Evolutionary conservation across 2,797 vertebrate genomes (phyloP).

Genomic region (Limosa lapponica): DNA sequence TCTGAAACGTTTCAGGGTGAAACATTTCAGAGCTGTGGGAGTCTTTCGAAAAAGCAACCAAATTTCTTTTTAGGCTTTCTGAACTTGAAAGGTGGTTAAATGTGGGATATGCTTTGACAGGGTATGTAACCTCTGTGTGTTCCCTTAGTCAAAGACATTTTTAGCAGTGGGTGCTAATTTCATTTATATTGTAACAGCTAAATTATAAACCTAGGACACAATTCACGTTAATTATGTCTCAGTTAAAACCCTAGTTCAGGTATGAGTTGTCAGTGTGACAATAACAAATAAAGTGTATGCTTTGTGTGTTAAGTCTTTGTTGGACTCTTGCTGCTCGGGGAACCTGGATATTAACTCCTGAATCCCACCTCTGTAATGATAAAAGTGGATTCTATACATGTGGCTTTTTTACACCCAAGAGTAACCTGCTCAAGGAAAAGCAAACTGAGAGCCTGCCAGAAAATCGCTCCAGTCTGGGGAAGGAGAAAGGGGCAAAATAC

Average conservation of each 20-base stretch:
- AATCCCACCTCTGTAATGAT: not conserved
- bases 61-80: not conserved
- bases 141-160: not conserved
- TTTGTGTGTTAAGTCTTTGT: not conserved
- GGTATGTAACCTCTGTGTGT: accelerated
- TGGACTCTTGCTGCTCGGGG: not conserved
- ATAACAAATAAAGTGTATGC: not conserved
- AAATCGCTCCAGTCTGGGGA: not conserved
- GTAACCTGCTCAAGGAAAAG: not conserved
- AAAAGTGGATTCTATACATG: not conserved
- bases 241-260: not conserved
- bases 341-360: not conserved
- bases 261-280: not conserved
- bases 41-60: not conserved
- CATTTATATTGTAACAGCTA: not conserved
- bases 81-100: not conserved
- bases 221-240: not conserved
- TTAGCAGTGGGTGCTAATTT: not conserved
- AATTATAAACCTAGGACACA: not conserved
- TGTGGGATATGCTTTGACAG: not conserved
- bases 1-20: not conserved
- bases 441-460: not conserved
- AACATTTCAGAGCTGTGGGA: not conserved
- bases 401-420: not conserved
- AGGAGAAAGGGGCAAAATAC: not conserved